Conservation (phyloP, 2,113 vertebrate genomes). For the Cepphus grylle region DNA sequence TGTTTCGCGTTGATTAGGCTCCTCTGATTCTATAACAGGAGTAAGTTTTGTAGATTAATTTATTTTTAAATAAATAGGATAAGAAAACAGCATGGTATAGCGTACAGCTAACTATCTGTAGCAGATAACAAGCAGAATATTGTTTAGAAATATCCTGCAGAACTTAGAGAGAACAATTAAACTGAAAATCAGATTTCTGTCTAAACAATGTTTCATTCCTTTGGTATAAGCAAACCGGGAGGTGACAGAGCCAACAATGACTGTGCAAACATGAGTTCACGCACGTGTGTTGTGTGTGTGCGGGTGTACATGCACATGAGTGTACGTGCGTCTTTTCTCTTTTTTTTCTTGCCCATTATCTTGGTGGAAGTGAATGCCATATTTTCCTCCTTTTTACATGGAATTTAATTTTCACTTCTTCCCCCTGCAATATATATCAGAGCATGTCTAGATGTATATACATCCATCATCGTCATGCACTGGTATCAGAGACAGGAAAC, state of each 20-base stretch:
- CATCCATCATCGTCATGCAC: not conserved
- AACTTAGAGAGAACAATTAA: not conserved
- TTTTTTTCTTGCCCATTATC: not conserved
- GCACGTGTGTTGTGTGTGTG: not conserved
- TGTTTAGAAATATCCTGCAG: not conserved
- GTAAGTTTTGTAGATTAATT: not conserved
- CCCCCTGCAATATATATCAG: not conserved
- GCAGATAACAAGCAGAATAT: not conserved
- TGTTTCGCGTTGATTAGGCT: not conserved
- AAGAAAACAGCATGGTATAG: not conserved
- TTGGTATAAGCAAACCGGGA: not conserved
- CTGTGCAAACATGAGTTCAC: fast-evolving
- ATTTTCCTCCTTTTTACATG: not conserved
- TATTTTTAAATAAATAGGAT: not conserved
- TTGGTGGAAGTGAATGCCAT: not conserved
- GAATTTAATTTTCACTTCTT: not conserved
- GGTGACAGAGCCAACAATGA: not conserved
- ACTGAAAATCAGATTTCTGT: not conserved
- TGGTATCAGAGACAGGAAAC: not conserved
- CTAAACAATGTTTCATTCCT: not conserved
- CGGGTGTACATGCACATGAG: fast-evolving
- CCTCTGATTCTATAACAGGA: not conserved
- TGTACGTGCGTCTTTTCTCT: fast-evolving
- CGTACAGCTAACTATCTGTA: not conserved
- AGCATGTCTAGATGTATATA: not conserved